phyloP scores from a whole-genome alignment of 2,113 vertebrate species.

The rabbit (Oryctolagus cuniculus) region DNA sequence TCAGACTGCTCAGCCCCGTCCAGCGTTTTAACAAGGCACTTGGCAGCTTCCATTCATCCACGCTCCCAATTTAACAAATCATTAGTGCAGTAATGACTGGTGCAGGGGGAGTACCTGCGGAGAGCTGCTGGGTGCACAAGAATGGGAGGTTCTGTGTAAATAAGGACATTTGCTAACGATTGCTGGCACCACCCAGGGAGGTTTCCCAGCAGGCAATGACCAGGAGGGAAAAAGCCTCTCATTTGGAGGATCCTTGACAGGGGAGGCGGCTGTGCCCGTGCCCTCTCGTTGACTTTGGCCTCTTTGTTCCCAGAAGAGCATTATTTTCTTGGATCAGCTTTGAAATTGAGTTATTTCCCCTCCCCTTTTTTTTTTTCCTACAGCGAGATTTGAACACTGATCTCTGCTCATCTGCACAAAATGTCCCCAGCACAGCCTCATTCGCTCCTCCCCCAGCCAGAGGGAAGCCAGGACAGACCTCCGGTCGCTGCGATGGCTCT shows the following conservation, averaged over 20 bases:
- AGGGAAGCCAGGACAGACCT: slow-evolving; percentile 17
- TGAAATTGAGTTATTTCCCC: slow-evolving; percentile 53
- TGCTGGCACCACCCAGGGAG: neutral
- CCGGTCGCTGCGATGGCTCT: neutral
- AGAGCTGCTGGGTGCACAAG: neutral
- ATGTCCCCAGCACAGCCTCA: slow-evolving; percentile 60
- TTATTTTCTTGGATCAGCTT: slow-evolving; percentile 70
- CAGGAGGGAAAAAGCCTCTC: slow-evolving; percentile 22
- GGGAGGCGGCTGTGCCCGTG: neutral
- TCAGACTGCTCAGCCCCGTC: neutral
- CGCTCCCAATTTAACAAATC: slow-evolving; percentile 21
- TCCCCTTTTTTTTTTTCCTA: neutral
- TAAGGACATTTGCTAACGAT: slow-evolving; percentile 33
- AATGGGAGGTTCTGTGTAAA: slow-evolving; percentile 51
- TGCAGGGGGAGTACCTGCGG: neutral
- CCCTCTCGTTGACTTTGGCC: slow-evolving; percentile 63
- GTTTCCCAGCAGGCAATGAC: slow-evolving; percentile 61
- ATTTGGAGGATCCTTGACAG: neutral
- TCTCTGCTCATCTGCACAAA: slow-evolving; percentile 40
- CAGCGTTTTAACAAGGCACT: neutral
- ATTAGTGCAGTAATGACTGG: neutral
- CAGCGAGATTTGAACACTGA: slow-evolving; percentile 48
- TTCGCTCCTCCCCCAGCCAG: neutral
- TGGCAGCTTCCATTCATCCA: neutral
- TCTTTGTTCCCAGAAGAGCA: slow-evolving; percentile 51